These are phyloP conservation scores for Chloroclysta siterata DNA, from an alignment of 2,888 invertebrate genomes.

Conservation along the genomic window DNA sequence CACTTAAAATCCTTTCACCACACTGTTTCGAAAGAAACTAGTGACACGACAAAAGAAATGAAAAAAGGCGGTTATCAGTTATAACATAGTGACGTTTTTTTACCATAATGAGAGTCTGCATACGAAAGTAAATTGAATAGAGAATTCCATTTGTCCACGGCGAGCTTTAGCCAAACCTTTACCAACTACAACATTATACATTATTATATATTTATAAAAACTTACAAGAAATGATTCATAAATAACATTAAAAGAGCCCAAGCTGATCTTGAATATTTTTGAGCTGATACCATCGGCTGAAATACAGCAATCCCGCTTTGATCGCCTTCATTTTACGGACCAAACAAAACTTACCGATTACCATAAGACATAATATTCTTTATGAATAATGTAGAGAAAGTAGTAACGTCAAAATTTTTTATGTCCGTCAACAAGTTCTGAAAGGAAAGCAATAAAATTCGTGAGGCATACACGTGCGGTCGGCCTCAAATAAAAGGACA, in stretches of 20 bases:
- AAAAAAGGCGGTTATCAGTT: no score
- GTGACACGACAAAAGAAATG: no score
- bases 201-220: no score
- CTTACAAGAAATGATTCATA: not conserved
- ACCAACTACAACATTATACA: no score
- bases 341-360: conserved; percentile 32
- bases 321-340: conserved; percentile 14
- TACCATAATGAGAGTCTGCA: no score
- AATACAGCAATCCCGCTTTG: conserved; percentile 3
- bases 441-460: conserved; percentile 69
- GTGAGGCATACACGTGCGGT: conserved; percentile 62
- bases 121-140: no score
- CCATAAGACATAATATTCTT: conserved; percentile 38
- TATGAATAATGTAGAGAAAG: conserved; percentile 51
- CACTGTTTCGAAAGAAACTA: no score
- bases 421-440: conserved; percentile 55
- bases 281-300: not conserved
- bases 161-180: no score
- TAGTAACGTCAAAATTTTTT: conserved; percentile 53
- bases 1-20: no score
- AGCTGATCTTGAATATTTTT: not conserved
- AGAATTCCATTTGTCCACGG: no score
- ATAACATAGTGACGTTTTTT: no score
- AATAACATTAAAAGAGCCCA: not conserved
- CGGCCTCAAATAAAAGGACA: conserved; percentile 63